phyloP scores from a whole-genome alignment of 2,888 invertebrate genomes.

The Stegana nigrithorax region DNA sequence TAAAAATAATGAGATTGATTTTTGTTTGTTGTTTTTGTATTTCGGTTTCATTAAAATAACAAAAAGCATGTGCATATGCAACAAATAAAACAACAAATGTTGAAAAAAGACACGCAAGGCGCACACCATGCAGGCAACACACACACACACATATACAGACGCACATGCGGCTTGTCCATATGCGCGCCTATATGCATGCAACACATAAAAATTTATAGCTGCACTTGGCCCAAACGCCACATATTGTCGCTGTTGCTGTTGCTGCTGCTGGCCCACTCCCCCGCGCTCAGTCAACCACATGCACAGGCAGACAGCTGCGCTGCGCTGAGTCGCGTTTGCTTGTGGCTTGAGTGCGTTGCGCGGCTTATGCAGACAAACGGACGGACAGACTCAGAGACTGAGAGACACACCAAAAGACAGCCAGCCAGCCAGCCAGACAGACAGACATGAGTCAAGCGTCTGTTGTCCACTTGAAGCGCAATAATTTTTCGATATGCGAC shows the following conservation, averaged over 20 bases:
- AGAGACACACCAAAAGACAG: too few relatives aligned
- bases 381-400: not conserved
- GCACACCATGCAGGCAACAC: not conserved
- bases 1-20: too few relatives aligned
- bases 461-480: conserved; percentile 33
- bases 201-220: conserved; percentile 43
- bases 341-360: too few relatives aligned
- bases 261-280: not conserved
- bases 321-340: too few relatives aligned
- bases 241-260: not conserved
- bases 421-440: not conserved
- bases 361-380: too few relatives aligned
- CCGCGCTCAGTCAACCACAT: not conserved
- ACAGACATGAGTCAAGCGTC: conserved; percentile 15
- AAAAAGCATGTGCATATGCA: too few relatives aligned
- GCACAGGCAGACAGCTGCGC: not conserved
- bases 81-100: not conserved
- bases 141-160: too few relatives aligned
- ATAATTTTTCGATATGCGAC: conserved; percentile 30
- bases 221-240: conserved; percentile 24
- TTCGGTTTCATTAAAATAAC: too few relatives aligned
- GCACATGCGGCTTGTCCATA: too few relatives aligned
- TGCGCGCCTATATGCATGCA: conserved; percentile 34
- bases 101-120: not conserved
- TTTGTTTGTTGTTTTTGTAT: too few relatives aligned